These are phyloP conservation scores for Petroica traversi DNA, from an alignment of 2,113 vertebrate genomes.

Conservation along the genomic window DNA sequence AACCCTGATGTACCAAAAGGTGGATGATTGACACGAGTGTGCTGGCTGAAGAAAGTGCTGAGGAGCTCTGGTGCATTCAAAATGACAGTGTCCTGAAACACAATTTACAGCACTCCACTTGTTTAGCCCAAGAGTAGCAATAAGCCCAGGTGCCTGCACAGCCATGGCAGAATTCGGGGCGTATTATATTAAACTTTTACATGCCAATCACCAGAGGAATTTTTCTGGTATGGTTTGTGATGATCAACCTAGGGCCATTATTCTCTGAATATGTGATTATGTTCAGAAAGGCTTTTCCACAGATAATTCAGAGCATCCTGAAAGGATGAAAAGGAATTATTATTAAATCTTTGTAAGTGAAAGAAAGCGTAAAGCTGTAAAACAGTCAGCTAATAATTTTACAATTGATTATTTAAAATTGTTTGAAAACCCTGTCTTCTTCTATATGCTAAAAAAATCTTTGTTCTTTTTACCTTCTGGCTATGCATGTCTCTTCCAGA, in stretches of 20 bases:
- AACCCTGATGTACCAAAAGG: constrained; percentile 64
- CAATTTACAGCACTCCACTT: constrained; percentile 45
- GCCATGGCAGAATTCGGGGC: neutral
- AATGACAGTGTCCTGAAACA: constrained; percentile 65
- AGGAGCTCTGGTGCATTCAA: constrained; percentile 44
- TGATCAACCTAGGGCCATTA: neutral
- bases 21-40: constrained; percentile 62
- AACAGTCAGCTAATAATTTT: neutral
- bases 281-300: neutral
- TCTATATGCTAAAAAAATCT: neutral
- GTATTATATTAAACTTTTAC: constrained; percentile 6
- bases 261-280: neutral
- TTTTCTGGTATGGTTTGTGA: neutral
- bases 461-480: neutral
- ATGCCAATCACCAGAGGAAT: neutral
- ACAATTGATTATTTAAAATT: neutral
- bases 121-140: neutral
- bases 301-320: neutral
- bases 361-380: constrained; percentile 2
- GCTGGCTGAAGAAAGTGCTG: constrained; percentile 22
- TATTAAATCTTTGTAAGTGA: constrained; percentile 18
- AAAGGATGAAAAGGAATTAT: constrained; percentile 36
- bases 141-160: neutral
- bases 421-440: neutral
- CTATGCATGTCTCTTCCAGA: neutral